Evolutionary conservation across 2,113 vertebrate genomes (phyloP).

Genomic region (Phylloscopus trochilus): DNA sequence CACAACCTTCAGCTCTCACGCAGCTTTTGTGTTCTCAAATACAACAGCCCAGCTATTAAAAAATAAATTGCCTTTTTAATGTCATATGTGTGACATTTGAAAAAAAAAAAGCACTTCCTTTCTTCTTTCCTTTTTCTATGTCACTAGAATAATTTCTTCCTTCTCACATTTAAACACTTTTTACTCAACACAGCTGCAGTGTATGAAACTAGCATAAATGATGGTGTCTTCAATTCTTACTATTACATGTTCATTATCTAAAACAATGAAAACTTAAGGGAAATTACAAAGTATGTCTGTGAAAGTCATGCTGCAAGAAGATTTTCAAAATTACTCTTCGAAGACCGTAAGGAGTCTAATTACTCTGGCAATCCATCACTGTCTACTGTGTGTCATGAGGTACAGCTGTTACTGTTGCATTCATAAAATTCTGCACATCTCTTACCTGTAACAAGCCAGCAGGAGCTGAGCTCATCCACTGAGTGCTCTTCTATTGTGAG

Average conservation of each 20-base stretch:
- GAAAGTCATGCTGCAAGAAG: background rate
- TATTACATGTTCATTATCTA: background rate
- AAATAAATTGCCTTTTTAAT: background rate
- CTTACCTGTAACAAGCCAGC: background rate
- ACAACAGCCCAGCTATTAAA: background rate
- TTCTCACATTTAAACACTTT: background rate
- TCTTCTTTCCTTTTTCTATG: background rate
- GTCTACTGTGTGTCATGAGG: background rate
- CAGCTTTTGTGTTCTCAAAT: background rate
- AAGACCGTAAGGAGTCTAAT: background rate
- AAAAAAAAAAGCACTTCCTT: background rate
- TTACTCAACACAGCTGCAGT: background rate
- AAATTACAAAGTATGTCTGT: background rate
- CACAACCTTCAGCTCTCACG: background rate
- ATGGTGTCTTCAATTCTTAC: background rate
- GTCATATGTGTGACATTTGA: background rate
- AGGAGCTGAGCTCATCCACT: background rate
- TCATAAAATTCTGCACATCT: background rate
- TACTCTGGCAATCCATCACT: background rate
- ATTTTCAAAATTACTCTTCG: background rate
- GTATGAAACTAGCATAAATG: background rate
- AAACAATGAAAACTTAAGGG: conserved; percentile 9
- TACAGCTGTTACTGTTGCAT: background rate
- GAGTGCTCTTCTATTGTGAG: background rate
- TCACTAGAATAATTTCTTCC: background rate